These are phyloP conservation scores for Hirundo rustica DNA, from an alignment of 2,797 vertebrate species.

Conservation along the genomic window DNA sequence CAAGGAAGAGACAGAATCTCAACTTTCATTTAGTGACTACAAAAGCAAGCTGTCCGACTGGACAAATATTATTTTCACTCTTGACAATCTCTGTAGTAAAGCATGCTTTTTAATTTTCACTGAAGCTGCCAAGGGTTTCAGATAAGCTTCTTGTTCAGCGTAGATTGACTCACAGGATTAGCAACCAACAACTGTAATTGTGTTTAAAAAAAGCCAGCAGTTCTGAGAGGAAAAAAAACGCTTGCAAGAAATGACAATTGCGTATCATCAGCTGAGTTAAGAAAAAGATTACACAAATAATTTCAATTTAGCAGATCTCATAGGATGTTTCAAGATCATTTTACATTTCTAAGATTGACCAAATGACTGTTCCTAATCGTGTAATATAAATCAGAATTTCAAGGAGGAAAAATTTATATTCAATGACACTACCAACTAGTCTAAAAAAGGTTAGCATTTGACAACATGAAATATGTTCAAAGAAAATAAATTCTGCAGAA, in stretches of 20 bases:
- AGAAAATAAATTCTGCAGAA: not conserved
- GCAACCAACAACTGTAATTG: slow-evolving; percentile 82
- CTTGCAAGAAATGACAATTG: not conserved
- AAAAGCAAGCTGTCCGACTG: slow-evolving; percentile 96
- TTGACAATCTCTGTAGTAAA: slow-evolving; percentile 93
- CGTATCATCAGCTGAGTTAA: not conserved
- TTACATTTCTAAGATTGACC: not conserved
- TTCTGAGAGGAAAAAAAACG: slow-evolving; percentile 54
- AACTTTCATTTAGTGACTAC: slow-evolving; percentile 97
- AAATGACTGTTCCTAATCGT: not conserved
- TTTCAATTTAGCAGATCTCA: not conserved
- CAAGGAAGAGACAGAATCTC: slow-evolving; percentile 92
- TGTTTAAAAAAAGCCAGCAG: slow-evolving; percentile 66
- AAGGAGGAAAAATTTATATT: not conserved
- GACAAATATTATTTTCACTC: slow-evolving; percentile 98
- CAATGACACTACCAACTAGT: not conserved
- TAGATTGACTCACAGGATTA: slow-evolving; percentile 84
- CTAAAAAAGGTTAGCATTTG: slow-evolving; percentile 15
- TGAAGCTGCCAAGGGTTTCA: slow-evolving; percentile 79
- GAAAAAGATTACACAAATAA: not conserved
- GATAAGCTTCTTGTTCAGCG: slow-evolving; percentile 78
- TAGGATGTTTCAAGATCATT: not conserved
- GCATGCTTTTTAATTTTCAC: slow-evolving; percentile 91
- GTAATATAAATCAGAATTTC: slow-evolving; percentile 14
- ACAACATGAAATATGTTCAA: slow-evolving; percentile 29